Evolutionary conservation across 2,888 invertebrate species (phyloP), one percentile per base, ranked within the genome.

Genomic region (Nemotelus nigrinus): DNA sequence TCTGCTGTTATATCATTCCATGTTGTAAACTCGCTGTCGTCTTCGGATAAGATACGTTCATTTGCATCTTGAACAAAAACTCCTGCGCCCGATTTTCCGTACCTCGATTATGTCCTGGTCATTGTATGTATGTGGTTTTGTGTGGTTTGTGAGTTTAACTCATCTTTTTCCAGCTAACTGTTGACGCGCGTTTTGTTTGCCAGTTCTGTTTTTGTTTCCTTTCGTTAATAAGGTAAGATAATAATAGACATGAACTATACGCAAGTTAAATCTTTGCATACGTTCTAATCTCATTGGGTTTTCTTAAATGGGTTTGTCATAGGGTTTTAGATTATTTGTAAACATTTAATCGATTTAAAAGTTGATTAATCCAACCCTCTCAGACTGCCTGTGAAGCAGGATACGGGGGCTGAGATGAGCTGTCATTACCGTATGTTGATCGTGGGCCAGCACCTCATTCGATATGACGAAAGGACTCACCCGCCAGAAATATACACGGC

Each of bases 331-430:
- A 48, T 68, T 77, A 67, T 77, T 77, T 76, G n/a, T 65, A 43
- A 65, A 55, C 65, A 53, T 48, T 65, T 58, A 45, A 68, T 63
- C 75, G 78, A 77, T 77, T 71, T n/a, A n/a, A n/a, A n/a, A 75
- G 43, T 63, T 77, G 67, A 75, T 68, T 63, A 75, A 75, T 68
- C 58, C 76, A 76, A 81, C 75, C 77, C 39, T 25, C 68, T 85
- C 87, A 87, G 81, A 87, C 87, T 75, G 87, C 87, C 83, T 87
- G 87, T 67, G 87, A 87, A 78, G 87, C 85, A 79, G 87, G 87
- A 81, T 87, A 87, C 80, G 86, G 87, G 79, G 87, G 86, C 82
- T 86, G 87, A 80, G 87, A 86, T 77, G 87, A 85, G 81, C 84
- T 87, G 77, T 87, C 87, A 78, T 87, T 87, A 75, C 86, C 87